phyloP scores from a whole-genome alignment of 2,888 invertebrate genomes.

The Bombylius major region DNA sequence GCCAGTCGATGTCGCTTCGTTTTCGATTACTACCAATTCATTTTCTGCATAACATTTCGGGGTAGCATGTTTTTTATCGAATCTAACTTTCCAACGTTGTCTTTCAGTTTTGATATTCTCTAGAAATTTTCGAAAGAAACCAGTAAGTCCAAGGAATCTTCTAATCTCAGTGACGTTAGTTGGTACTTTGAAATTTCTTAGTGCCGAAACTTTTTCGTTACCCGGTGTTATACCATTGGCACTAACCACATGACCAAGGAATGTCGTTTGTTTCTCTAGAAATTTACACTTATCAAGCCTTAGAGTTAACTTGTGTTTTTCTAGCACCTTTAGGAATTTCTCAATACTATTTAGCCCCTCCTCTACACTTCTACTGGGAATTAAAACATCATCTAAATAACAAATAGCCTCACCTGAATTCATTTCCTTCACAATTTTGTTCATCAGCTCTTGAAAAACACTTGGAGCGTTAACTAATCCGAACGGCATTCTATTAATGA shows the following conservation, averaged over 20 bases:
- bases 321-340: slow-evolving; percentile 1
- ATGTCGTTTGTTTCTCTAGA: slow-evolving; percentile 12
- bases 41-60: too few relatives aligned
- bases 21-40: too few relatives aligned
- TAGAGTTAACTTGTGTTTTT: not conserved
- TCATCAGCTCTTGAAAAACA: not conserved
- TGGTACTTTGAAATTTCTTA: slow-evolving; percentile 14
- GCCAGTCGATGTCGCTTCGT: too few relatives aligned
- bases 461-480: not conserved
- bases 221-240: slow-evolving; percentile 16
- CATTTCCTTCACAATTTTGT: not conserved
- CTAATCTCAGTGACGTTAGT: slow-evolving; percentile 16
- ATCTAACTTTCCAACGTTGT: too few relatives aligned
- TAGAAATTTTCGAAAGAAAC: slow-evolving; percentile 20
- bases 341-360: not conserved
- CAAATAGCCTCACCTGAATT: not conserved
- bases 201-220: slow-evolving; percentile 15
- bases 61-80: too few relatives aligned
- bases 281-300: slow-evolving; percentile 12
- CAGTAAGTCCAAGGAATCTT: slow-evolving; percentile 20
- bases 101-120: not conserved
- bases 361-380: slow-evolving; percentile 9
- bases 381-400: slow-evolving; percentile 14
- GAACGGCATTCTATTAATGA: slow-evolving; percentile 1
- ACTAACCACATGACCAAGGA: slow-evolving; percentile 17